Base-by-base conservation (phyloP, 30 jellyfish, hydroid and myxozoan species). In the Aurelia aurita complex sp. Pacific region DNA sequence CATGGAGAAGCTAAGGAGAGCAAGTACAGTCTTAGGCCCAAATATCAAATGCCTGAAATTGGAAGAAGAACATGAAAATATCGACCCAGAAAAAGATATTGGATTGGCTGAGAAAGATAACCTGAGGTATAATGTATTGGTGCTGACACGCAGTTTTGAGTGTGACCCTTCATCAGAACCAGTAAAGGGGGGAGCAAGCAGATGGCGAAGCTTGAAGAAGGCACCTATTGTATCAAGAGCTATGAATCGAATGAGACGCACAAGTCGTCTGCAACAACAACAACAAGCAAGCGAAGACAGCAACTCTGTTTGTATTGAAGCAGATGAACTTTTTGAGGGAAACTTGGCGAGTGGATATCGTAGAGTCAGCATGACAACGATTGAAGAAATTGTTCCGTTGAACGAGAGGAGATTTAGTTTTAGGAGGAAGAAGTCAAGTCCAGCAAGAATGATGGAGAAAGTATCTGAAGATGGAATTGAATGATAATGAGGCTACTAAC, bases 271-370 rank as follows among this genome's bases (percentile, higher is more conserved):
- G 0, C 14, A 46, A 4, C 57, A 46, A 4, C 57, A 46, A 46
- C 57, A 46, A 46, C 14, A 46, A 46, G 15, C 15, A 46, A 46
- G 57, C 15, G 57, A 46, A 46, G 57, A 46, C 6, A 46, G 57
- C 57, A 46, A 46, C 57, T 46, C 15, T 46, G 15, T 46, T 46
- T 46, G 57, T 9, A 46, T 0, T 9, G 57, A 46, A 46, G 57
- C 57, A 5, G 57, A 46, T 46, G 57, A 46, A 46, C 6, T 4
- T 46, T 6, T 46, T 46, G 57, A 46, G 14, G 2, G 57, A 46
- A 46, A 46, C 15, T 46, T 84, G 14, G 84, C 82, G 3, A 64
- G 93, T 71, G 93, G 93, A 51, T 84, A 73, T 64, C 87, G 93
- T 32, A 62, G 81, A 64, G 69, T 84, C 63, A 84, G 87, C 79